Conservation (phyloP, 2,797 vertebrate species). For the Enteromius trimaculatus region DNA sequence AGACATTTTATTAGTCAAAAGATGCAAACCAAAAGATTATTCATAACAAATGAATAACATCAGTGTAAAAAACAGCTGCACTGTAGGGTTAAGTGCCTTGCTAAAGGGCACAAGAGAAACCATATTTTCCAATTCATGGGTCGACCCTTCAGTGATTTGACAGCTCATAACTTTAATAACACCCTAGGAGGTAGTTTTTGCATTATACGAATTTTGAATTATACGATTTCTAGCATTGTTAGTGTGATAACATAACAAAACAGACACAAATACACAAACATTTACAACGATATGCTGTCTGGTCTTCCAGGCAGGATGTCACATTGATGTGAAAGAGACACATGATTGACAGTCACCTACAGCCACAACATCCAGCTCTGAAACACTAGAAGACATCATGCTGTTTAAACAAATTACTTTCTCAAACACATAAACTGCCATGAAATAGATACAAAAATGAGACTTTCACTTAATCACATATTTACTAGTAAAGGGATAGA, state of each 20-base stretch:
- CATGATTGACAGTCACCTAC: conserved; percentile 29
- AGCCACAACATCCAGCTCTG: conserved; percentile 40
- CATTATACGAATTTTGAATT: too few relatives aligned
- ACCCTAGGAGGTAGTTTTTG: conserved; percentile 2
- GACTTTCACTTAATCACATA: background rate
- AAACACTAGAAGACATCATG: conserved; percentile 37
- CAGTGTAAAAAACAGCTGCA: background rate
- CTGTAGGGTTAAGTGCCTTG: background rate
- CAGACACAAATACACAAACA: background rate
- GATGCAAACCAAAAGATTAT: background rate
- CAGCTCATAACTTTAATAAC: background rate
- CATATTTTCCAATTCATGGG: conserved; percentile 8
- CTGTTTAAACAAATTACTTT: conserved; percentile 29
- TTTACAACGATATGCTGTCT: conserved; percentile 9
- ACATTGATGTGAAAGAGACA: conserved; percentile 36
- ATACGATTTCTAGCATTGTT: background rate
- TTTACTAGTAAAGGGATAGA: background rate
- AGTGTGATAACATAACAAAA: background rate
- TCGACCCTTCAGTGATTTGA: background rate
- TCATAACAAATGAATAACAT: background rate
- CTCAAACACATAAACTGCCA: background rate
- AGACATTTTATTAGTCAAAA: background rate
- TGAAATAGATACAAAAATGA: background rate
- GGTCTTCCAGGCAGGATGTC: conserved; percentile 18
- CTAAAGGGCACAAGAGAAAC: background rate